phyloP scores from a whole-genome alignment of 1,140 invertebrate genomes.

The Zophobas morio region DNA sequence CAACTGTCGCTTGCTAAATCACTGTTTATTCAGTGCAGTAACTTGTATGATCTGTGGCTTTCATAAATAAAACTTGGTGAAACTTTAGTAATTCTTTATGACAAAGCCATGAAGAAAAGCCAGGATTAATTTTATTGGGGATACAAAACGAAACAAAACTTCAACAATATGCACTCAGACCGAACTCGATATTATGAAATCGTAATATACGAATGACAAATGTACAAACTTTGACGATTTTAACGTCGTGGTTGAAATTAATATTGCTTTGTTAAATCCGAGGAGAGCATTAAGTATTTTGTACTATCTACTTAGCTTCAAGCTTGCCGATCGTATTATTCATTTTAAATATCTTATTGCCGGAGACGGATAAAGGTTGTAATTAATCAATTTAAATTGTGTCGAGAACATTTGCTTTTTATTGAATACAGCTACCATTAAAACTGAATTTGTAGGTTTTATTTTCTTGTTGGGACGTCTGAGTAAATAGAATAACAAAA shows the following conservation, averaged over 20 bases:
- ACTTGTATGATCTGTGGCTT: conserved; percentile 19
- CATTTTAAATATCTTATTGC: conserved; percentile 43
- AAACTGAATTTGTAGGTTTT: conserved; percentile 42
- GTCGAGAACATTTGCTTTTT: conserved; percentile 30
- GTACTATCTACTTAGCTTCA: conserved; percentile 34
- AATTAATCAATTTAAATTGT: conserved; percentile 51
- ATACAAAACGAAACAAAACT: conserved; percentile 54
- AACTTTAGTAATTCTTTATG: conserved; percentile 48
- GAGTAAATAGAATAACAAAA: no score
- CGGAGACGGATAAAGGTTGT: conserved; percentile 31
- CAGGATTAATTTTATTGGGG: conserved; percentile 54
- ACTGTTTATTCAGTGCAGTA: conserved; percentile 11
- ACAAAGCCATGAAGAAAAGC: conserved; percentile 23
- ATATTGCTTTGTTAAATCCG: conserved; percentile 59
- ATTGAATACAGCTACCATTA: conserved; percentile 22
- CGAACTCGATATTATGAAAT: conserved; percentile 56
- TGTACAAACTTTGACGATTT: conserved; percentile 57
- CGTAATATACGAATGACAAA: conserved; percentile 57
- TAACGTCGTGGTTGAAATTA: conserved; percentile 55
- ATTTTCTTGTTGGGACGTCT: background rate
- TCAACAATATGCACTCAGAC: conserved; percentile 55
- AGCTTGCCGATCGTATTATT: conserved; percentile 34
- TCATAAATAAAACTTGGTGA: conserved; percentile 29
- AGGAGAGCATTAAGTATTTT: conserved; percentile 48
- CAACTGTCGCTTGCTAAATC: background rate